phyloP scores from a whole-genome alignment of 2,888 invertebrate genomes.

The Xylocampa areola region DNA sequence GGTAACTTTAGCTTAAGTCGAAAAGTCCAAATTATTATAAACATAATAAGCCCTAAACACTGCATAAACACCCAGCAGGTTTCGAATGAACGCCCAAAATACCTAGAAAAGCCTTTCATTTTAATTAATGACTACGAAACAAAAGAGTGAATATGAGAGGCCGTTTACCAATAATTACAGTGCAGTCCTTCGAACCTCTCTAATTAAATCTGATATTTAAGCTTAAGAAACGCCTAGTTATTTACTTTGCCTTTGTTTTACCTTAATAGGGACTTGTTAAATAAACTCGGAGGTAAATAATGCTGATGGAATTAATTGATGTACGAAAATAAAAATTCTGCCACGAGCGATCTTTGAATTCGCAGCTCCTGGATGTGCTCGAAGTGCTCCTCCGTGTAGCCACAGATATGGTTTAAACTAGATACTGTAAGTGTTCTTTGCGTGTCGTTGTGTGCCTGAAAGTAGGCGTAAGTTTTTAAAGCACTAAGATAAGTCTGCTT shows the following conservation, averaged over 20 bases:
- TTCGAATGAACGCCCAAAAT: slow-evolving; percentile 18
- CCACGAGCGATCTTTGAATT: too few relatives aligned
- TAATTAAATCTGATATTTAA: slow-evolving; percentile 69
- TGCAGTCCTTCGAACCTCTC: slow-evolving; percentile 51
- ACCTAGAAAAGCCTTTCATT: slow-evolving; percentile 14
- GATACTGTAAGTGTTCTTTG: too few relatives aligned
- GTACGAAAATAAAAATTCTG: slow-evolving; percentile 16
- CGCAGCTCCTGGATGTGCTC: too few relatives aligned
- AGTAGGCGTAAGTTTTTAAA: too few relatives aligned
- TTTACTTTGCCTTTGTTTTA: slow-evolving; percentile 42
- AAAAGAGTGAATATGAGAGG: slow-evolving; percentile 62
- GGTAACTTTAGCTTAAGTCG: too few relatives aligned
- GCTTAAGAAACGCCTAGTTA: slow-evolving; percentile 41
- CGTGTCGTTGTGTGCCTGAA: too few relatives aligned
- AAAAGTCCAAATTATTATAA: too few relatives aligned
- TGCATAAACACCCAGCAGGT: background rate
- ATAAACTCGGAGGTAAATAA: slow-evolving; percentile 34
- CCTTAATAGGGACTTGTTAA: slow-evolving; percentile 37
- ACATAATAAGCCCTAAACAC: background rate
- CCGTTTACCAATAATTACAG: slow-evolving; percentile 68
- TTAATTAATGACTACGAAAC: slow-evolving; percentile 60
- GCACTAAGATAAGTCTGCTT: too few relatives aligned
- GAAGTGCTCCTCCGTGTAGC: too few relatives aligned
- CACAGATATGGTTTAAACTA: too few relatives aligned
- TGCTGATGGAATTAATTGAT: slow-evolving; percentile 18